These are phyloP conservation scores for Eubasilissa regina DNA, from an alignment of 1,140 invertebrate species.

Conservation along the genomic window DNA sequence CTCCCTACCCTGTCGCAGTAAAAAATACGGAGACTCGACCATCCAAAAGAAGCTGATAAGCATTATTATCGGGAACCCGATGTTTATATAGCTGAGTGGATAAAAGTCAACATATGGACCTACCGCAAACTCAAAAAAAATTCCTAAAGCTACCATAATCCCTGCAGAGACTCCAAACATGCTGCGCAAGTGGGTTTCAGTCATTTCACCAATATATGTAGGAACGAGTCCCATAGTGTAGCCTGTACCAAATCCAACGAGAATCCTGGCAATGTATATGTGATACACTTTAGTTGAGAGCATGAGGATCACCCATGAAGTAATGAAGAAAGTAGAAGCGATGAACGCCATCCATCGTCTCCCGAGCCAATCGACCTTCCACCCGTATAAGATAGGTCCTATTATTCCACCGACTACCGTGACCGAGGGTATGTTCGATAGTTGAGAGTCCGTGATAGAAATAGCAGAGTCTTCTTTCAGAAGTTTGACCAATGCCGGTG, in stretches of 20 bases:
- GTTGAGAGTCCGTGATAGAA: slow-evolving; percentile 71
- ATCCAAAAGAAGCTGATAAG: slow-evolving; percentile 75
- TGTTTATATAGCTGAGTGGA: slow-evolving; percentile 48
- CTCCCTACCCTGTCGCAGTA: slow-evolving; percentile 72
- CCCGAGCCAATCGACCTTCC: slow-evolving; percentile 73
- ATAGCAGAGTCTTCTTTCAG: slow-evolving; percentile 68
- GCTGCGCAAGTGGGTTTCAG: slow-evolving; percentile 24
- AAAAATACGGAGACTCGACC: slow-evolving; percentile 81
- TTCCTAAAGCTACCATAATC: neutral
- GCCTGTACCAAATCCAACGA: slow-evolving; percentile 17
- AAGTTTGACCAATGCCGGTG: slow-evolving; percentile 73
- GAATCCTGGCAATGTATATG: slow-evolving; percentile 28
- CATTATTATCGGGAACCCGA: slow-evolving; percentile 74
- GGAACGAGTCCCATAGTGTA: slow-evolving; percentile 14
- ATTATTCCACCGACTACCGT: slow-evolving; percentile 69
- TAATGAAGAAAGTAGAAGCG: neutral
- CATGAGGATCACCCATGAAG: slow-evolving; percentile 12
- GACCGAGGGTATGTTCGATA: slow-evolving; percentile 77
- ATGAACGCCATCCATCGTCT: slow-evolving; percentile 66
- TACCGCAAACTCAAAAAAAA: slow-evolving; percentile 10
- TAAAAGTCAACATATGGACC: slow-evolving; percentile 18
- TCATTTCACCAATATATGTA: slow-evolving; percentile 37
- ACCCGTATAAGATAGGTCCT: slow-evolving; percentile 67
- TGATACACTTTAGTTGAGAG: slow-evolving; percentile 31
- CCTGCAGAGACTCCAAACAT: neutral